Evolutionary conservation across 2,797 vertebrate genomes (phyloP).

Genomic region (Octomys mimax): DNA sequence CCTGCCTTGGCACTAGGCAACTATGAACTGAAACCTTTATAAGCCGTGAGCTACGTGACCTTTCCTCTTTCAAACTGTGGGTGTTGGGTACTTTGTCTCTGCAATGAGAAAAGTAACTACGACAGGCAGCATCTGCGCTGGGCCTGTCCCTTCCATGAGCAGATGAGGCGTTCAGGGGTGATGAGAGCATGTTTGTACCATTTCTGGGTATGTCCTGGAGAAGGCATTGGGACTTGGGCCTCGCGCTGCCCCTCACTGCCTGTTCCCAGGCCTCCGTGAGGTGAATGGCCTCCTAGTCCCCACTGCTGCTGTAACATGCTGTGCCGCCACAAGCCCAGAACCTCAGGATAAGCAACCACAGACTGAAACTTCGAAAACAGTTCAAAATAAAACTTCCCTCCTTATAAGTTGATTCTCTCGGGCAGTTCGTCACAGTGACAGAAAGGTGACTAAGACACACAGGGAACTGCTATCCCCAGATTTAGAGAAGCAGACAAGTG

Average conservation of each 20-base stretch:
- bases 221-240: not conserved
- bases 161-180: not conserved
- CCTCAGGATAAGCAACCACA: not conserved
- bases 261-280: not conserved
- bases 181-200: not conserved
- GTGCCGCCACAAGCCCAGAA: not conserved
- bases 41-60: not conserved
- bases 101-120: not conserved
- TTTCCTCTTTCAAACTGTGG: not conserved
- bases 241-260: not conserved
- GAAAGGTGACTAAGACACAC: not conserved
- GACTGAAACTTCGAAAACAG: not conserved
- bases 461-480: not conserved
- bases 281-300: not conserved
- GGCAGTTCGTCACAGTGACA: not conserved
- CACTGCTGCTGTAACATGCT: not conserved
- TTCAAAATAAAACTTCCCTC: not conserved
- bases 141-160: not conserved
- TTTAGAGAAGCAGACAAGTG: not conserved
- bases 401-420: not conserved
- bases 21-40: not conserved
- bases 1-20: not conserved
- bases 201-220: not conserved
- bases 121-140: not conserved
- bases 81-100: not conserved